Conservation (phyloP, 2,888 invertebrate species). For the Strigamia crassipes region DNA sequence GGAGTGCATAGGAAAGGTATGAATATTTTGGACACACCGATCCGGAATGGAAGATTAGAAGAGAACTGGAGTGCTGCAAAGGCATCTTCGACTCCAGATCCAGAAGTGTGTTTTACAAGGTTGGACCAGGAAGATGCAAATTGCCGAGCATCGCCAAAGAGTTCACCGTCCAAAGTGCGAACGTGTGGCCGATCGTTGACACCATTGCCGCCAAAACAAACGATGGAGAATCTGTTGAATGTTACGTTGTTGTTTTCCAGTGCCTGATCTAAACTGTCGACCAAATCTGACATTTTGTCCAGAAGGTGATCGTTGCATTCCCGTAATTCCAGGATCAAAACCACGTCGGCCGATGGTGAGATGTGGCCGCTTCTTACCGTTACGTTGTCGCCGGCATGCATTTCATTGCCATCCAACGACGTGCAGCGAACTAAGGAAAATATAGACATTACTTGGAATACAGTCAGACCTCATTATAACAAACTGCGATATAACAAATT, state of each 20-base stretch:
- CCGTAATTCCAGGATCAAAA: slow-evolving; percentile 86
- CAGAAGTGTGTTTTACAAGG: slow-evolving; percentile 68
- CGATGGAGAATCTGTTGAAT: slow-evolving; percentile 59
- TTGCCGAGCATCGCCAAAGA: slow-evolving; percentile 67
- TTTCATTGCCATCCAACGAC: slow-evolving; percentile 69
- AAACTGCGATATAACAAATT: no score
- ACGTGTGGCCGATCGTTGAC: slow-evolving; percentile 71
- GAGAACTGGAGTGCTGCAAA: slow-evolving; percentile 77
- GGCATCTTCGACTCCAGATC: slow-evolving; percentile 69
- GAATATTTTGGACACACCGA: slow-evolving; percentile 81
- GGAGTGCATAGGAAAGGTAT: slow-evolving; percentile 78
- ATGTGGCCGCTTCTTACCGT: slow-evolving; percentile 59
- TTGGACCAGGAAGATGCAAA: slow-evolving; percentile 62
- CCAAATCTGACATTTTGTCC: slow-evolving; percentile 68
- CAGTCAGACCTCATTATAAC: no score
- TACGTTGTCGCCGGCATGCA: slow-evolving; percentile 77
- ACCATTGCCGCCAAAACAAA: slow-evolving; percentile 79
- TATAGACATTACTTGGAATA: neutral
- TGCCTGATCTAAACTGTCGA: slow-evolving; percentile 69
- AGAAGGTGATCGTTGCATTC: slow-evolving; percentile 76
- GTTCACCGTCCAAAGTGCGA: slow-evolving; percentile 74
- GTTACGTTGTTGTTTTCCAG: slow-evolving; percentile 57
- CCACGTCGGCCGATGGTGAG: slow-evolving; percentile 74
- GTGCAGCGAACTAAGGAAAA: slow-evolving; percentile 67
- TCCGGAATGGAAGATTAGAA: slow-evolving; percentile 74